These are phyloP conservation scores for Sceloporus tristichus DNA, from an alignment of 2,113 vertebrate species.

Conservation along the genomic window DNA sequence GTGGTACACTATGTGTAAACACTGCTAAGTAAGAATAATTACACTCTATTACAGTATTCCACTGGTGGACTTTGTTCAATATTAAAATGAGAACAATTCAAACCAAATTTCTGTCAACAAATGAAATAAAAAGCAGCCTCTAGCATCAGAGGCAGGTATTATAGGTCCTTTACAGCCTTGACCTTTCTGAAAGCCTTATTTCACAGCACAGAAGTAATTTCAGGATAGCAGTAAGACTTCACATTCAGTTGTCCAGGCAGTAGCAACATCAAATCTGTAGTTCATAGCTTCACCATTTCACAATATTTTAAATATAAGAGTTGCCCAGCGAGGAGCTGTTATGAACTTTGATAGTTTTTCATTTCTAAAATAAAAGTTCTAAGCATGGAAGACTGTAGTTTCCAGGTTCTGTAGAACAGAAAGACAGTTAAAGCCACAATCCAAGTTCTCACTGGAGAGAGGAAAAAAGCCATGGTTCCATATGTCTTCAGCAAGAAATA, in stretches of 20 bases:
- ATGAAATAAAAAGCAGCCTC: slow-evolving; percentile 34
- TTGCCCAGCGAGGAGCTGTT: slow-evolving; percentile 53
- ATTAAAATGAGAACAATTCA: slow-evolving; percentile 41
- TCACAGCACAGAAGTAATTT: slow-evolving; percentile 14
- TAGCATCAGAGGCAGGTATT: slow-evolving; percentile 13
- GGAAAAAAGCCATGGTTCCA: slow-evolving; percentile 86
- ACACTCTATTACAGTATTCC: slow-evolving; percentile 16
- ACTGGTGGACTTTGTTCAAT: neutral
- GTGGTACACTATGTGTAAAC: neutral
- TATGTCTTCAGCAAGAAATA: slow-evolving; percentile 91
- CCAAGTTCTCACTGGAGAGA: slow-evolving; percentile 94
- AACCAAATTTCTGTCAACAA: slow-evolving; percentile 42
- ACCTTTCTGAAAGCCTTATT: neutral
- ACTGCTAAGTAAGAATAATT: slow-evolving; percentile 32
- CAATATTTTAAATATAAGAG: slow-evolving; percentile 33
- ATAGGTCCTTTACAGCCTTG: neutral
- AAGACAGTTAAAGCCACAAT: slow-evolving; percentile 81
- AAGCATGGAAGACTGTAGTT: slow-evolving; percentile 72
- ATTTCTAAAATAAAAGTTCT: slow-evolving; percentile 76
- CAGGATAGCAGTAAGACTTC: slow-evolving; percentile 35
- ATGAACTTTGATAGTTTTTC: slow-evolving; percentile 82
- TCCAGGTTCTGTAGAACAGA: slow-evolving; percentile 88
- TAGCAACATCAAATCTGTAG: slow-evolving; percentile 23
- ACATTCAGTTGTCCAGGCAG: slow-evolving; percentile 8
- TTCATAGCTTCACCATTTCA: slow-evolving; percentile 28